Evolutionary conservation across 2,113 vertebrate species (phyloP).

Genomic region (Alexandromys fortis): DNA sequence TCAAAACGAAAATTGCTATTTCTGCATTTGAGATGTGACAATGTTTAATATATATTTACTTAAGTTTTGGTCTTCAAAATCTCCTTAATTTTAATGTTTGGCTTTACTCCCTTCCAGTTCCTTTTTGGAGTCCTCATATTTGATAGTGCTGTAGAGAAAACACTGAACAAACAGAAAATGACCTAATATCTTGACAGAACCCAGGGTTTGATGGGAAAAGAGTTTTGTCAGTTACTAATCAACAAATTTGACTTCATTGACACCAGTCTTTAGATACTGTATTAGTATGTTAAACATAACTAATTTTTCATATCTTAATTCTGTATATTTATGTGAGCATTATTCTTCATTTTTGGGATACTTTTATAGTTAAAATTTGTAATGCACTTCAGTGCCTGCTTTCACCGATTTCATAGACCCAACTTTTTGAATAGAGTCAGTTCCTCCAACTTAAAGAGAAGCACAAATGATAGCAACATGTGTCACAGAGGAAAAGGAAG

Average conservation of each 20-base stretch:
- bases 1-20: neutral
- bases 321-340: neutral
- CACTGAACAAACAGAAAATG: neutral
- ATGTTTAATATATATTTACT: neutral
- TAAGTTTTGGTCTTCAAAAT: neutral
- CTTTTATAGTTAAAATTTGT: neutral
- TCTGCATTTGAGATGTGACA: neutral
- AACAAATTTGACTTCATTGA: neutral
- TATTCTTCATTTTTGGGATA: neutral
- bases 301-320: neutral
- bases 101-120: neutral
- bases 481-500: neutral
- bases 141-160: neutral
- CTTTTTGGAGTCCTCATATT: neutral
- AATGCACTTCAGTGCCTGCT: neutral
- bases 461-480: neutral
- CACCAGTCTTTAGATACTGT: neutral
- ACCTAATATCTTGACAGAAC: neutral
- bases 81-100: neutral
- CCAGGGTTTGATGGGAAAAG: neutral
- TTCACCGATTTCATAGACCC: neutral
- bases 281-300: neutral
- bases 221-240: neutral
- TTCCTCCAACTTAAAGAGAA: neutral
- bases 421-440: neutral